Percentiles rank a stretch among this genome's conserved stretches.
These are phyloP conservation scores for Ammodytes dubius DNA, from an alignment of 2,113 vertebrate genomes.

Conservation along the genomic window DNA sequence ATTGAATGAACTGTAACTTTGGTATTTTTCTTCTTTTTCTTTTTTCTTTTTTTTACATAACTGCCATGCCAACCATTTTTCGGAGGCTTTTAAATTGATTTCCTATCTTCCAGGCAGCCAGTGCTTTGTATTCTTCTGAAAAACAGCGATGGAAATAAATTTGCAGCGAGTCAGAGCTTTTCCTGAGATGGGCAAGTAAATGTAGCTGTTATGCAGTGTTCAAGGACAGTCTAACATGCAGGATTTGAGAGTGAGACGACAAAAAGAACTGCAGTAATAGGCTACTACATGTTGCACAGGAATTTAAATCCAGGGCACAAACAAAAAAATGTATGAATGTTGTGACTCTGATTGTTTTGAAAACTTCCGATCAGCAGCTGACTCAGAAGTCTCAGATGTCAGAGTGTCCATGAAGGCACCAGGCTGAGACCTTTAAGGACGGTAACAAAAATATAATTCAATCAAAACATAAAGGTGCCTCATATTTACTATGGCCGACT, in stretches of 20 bases:
- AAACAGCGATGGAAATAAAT: conserved; percentile 19
- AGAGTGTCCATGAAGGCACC: conserved; percentile 12
- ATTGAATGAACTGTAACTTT: conserved; percentile 13
- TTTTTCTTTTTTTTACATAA: neutral
- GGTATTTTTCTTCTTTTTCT: neutral
- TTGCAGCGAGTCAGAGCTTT: conserved; percentile 1
- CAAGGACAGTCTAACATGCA: conserved; percentile 6
- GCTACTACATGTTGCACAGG: neutral
- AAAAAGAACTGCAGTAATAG: neutral
- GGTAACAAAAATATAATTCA: neutral
- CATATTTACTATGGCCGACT: neutral
- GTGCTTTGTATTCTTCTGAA: conserved; percentile 15
- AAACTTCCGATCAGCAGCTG: neutral
- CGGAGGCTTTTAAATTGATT: conserved; percentile 39
- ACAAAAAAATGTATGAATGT: neutral
- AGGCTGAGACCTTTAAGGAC: neutral
- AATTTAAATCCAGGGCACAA: neutral
- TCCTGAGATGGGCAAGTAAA: neutral
- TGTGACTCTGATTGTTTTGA: neutral
- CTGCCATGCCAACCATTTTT: conserved; percentile 25
- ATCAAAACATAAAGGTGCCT: neutral
- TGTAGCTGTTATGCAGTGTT: neutral
- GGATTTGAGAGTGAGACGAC: neutral
- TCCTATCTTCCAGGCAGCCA: neutral
- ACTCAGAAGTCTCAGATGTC: conserved; percentile 2